A percentile compares a stretch with the other conserved stretches of the same genome.
Conservation (phyloP, 2,113 vertebrate species). For the Rhegmatorhina hoffmannsi region DNA sequence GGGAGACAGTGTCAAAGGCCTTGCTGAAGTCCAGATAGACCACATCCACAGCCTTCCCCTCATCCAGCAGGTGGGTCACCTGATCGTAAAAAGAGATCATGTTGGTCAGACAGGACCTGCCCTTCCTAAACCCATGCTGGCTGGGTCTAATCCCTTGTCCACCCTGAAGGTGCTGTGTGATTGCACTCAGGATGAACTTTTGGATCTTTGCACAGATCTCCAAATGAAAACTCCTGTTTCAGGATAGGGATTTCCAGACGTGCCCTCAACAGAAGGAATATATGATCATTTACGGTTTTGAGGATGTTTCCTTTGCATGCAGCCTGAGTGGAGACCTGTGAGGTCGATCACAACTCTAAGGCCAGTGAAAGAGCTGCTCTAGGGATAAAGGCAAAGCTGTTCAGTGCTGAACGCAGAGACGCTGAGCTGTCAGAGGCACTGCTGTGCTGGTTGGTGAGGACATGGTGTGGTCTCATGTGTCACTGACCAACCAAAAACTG, state of each 20-base stretch:
- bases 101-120: too few species aligned
- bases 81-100: too few species aligned
- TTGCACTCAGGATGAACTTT: too few species aligned
- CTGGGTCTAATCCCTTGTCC: too few species aligned
- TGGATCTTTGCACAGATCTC: background rate
- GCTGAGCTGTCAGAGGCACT: background rate
- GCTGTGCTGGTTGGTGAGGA: background rate
- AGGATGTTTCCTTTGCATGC: background rate
- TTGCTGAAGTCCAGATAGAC: too few species aligned
- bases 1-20: too few species aligned
- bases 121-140: too few species aligned
- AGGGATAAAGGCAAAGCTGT: background rate
- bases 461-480: accelerated
- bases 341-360: background rate
- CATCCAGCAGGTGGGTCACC: too few species aligned
- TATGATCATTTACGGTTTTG: background rate
- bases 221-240: background rate
- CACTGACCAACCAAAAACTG: background rate
- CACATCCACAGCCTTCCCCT: too few species aligned
- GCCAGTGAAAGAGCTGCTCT: background rate
- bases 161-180: too few species aligned
- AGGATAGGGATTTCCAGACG: background rate
- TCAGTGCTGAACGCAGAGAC: background rate
- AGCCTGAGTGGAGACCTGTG: background rate
- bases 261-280: background rate